Evolutionary conservation across 1,140 invertebrate species (phyloP), one percentile per base, ranked within the genome.

Genomic region (Drosophila jambulina): DNA sequence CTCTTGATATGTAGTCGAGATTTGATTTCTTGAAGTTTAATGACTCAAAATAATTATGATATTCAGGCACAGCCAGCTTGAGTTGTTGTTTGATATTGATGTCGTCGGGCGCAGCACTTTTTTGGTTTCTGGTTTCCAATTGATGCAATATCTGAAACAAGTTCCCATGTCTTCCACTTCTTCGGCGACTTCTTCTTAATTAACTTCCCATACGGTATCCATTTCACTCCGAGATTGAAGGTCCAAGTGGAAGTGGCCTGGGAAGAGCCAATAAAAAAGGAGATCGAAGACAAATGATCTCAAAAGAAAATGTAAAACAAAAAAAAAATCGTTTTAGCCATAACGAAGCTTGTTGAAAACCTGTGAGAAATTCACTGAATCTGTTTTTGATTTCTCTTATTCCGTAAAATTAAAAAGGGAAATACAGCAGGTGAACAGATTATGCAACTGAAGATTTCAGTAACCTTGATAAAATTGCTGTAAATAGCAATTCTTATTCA

Each of bases 41-140:
- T 85, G 81, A 84, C 85, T 90, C 67, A 60, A 78, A 84, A 90
- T 88, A 90, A 85, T 88, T 88, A 88, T 91, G 81, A 88, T 80
- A 81, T 91, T 85, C 69, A 59, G 61, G 5, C 17, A 3, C 13
- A n/a, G 70, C 51, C 19, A 19, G 45, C 15, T 42, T 46, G 51
- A 49, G 38, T 65, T 64, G 38, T 62, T 71, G 29, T 62, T 36
- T 27, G 51, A 60, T 67, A 61, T 62, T 43, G 71, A 62, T 70
- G 59, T 72, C 64, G 54, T 67, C 51, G 58, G 64, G 56, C 40
- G 57, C 78, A 65, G 49, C 82, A 86, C 83, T 86, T 86, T 82
- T 82, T 69, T 75, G 80, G 80, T 83, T 82, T 82, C 80, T 82
- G 54, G 75, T 64, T 51, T 42, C 48, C 61, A 67, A 74, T 80